Conservation (phyloP, 2,888 invertebrate species). For the Pristionchus arcanus region DNA sequence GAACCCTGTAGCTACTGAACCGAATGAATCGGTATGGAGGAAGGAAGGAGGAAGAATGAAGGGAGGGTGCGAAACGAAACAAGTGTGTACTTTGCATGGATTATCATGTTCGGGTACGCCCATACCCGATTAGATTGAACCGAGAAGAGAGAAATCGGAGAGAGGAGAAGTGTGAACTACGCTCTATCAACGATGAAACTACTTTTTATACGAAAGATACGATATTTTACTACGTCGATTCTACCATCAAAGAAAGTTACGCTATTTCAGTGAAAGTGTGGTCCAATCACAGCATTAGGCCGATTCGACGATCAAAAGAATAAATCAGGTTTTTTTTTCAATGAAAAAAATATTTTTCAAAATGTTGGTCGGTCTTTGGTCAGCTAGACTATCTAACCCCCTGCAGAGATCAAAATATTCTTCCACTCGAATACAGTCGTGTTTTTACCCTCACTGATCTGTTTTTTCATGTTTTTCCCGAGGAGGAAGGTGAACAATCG, state of each 20-base stretch:
- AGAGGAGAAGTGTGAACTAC: slow-evolving; percentile 18
- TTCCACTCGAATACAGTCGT: slow-evolving; percentile 2
- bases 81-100: slow-evolving; percentile 42
- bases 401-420: neutral
- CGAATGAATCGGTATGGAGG: neutral
- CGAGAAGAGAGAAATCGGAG: slow-evolving; percentile 28
- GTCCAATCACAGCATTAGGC: too few relatives aligned
- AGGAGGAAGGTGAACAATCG: neutral
- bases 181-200: slow-evolving; percentile 1
- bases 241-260: too few relatives aligned
- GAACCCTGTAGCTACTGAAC: neutral
- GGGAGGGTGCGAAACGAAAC: slow-evolving; percentile 22
- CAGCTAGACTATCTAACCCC: neutral
- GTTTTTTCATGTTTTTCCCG: neutral
- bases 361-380: neutral
- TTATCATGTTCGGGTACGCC: slow-evolving; percentile 15
- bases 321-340: neutral
- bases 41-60: neutral
- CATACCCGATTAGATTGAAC: neutral
- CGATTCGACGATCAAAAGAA: neutral
- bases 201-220: neutral
- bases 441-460: neutral
- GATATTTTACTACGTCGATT: neutral
- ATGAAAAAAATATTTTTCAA: neutral
- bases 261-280: too few relatives aligned